Conservation (phyloP, 2,113 vertebrate species). For the Theristicus caerulescens region DNA sequence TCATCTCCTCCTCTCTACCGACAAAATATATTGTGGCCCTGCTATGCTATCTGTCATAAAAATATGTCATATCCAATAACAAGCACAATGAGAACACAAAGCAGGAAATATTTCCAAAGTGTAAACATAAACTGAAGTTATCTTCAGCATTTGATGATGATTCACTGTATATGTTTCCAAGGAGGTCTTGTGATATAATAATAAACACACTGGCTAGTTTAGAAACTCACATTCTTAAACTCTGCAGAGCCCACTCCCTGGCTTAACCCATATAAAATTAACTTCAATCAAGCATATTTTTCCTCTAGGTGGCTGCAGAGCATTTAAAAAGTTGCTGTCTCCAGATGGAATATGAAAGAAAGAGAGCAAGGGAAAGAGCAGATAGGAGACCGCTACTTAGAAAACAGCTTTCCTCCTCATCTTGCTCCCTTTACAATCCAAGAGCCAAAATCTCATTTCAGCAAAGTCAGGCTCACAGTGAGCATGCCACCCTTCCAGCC, state of each 20-base stretch:
- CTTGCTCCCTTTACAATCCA: not conserved
- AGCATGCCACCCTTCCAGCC: not conserved
- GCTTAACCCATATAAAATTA: not conserved
- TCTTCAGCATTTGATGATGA: conserved; percentile 61
- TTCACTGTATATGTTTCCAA: conserved; percentile 62
- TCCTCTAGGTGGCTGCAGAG: conserved; percentile 66
- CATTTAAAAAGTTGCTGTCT: conserved; percentile 26
- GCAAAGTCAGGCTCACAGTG: not conserved
- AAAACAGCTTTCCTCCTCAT: not conserved
- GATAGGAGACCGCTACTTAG: not conserved
- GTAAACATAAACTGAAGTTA: conserved; percentile 53
- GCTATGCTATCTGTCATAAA: conserved; percentile 15
- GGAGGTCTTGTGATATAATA: conserved; percentile 59
- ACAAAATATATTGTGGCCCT: not conserved
- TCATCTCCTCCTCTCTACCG: not conserved
- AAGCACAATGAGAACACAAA: conserved; percentile 4
- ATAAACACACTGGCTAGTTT: conserved; percentile 53
- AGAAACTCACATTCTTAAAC: conserved; percentile 42
- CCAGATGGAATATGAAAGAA: not conserved
- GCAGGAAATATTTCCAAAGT: conserved; percentile 29
- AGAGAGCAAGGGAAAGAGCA: not conserved
- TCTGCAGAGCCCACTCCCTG: not conserved
- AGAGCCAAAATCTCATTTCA: not conserved
- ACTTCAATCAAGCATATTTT: not conserved
- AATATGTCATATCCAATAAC: conserved; percentile 12